Evolutionary conservation across 2,797 vertebrate genomes (phyloP).

Genomic region (Pipistrellus pygmaeus): DNA sequence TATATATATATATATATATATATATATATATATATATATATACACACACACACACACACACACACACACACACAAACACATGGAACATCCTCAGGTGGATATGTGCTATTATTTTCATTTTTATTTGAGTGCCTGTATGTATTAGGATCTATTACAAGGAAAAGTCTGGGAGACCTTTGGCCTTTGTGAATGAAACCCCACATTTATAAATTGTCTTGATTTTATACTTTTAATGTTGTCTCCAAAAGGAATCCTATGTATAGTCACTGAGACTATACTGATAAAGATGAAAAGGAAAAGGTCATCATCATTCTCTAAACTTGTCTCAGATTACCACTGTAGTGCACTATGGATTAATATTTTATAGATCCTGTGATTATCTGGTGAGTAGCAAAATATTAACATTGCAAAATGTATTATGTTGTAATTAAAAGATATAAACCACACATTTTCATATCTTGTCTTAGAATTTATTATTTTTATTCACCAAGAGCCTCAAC

Average conservation of each 20-base stretch:
- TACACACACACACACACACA: too few species aligned
- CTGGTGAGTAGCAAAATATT: neutral
- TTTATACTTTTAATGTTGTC: slow-evolving; percentile 1
- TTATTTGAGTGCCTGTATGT: neutral
- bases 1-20: too few species aligned
- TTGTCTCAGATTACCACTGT: neutral
- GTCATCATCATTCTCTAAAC: neutral
- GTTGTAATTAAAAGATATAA: neutral
- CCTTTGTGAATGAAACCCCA: neutral
- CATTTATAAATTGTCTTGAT: neutral
- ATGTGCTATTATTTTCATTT: slow-evolving; percentile 5
- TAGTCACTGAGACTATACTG: neutral
- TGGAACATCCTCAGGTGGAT: neutral
- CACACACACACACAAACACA: too few species aligned
- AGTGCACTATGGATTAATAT: neutral
- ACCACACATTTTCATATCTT: neutral
- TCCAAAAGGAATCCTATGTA: neutral
- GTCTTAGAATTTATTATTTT: slow-evolving; percentile 10
- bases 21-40: too few species aligned
- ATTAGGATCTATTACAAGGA: neutral
- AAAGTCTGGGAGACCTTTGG: slow-evolving; percentile 10
- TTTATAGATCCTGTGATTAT: neutral
- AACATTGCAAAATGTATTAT: neutral
- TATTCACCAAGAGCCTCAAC: neutral
- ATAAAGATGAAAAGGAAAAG: neutral